A percentile compares a stretch with the other conserved stretches of the same genome.
These are phyloP conservation scores for Periophthalmodon schlosseri DNA, from an alignment of 2,113 vertebrate species.

Conservation along the genomic window DNA sequence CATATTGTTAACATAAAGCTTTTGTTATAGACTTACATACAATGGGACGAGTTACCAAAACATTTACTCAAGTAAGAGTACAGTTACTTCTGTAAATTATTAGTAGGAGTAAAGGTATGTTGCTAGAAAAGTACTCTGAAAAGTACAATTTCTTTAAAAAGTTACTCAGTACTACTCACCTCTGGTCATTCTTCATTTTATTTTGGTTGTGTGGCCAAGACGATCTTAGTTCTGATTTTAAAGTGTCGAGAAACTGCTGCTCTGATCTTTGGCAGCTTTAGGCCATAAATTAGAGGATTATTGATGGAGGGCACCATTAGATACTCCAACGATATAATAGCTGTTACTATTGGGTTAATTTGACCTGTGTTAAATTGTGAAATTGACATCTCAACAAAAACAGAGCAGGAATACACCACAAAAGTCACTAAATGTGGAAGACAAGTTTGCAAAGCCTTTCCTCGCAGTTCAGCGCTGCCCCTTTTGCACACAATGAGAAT, in stretches of 20 bases:
- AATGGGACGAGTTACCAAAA: too few relatives aligned
- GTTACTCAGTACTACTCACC: too few relatives aligned
- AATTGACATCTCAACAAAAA: neutral
- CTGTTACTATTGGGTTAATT: neutral
- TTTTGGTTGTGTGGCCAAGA: too few relatives aligned
- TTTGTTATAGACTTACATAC: too few relatives aligned
- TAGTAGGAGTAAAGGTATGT: too few relatives aligned
- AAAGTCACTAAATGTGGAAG: neutral
- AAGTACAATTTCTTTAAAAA: too few relatives aligned
- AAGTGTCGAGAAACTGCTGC: neutral
- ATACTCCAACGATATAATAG: neutral
- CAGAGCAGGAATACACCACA: neutral
- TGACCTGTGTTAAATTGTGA: neutral
- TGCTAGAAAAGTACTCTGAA: too few relatives aligned
- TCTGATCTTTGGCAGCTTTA: constrained; percentile 1
- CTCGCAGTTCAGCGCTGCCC: neutral
- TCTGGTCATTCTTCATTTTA: too few relatives aligned
- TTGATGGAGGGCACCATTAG: neutral
- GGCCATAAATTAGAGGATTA: neutral
- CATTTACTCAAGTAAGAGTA: too few relatives aligned
- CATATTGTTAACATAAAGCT: too few relatives aligned
- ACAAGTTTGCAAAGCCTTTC: neutral
- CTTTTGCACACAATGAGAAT: constrained; percentile 1
- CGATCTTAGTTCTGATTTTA: neutral
- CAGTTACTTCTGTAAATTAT: too few relatives aligned